A percentile compares a stretch with the other conserved stretches of the same genome.
These are phyloP conservation scores for Leucophenga montana DNA, from an alignment of 2,888 invertebrate species.

Conservation along the genomic window DNA sequence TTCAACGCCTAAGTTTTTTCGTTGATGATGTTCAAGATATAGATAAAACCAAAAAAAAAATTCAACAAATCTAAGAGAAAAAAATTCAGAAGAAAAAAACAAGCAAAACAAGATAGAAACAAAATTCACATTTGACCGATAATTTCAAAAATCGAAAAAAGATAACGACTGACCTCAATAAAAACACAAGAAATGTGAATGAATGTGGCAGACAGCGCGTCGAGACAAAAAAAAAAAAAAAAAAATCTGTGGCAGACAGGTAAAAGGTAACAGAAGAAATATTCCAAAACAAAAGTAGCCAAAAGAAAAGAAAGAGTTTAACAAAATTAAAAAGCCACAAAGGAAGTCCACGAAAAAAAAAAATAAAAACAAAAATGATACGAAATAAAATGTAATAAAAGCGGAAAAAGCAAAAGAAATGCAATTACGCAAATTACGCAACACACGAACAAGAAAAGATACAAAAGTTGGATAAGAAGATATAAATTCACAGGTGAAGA, in stretches of 20 bases:
- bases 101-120: not conserved
- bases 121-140: slow-evolving; percentile 8
- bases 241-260: not conserved
- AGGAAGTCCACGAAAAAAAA: not conserved
- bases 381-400: too few relatives aligned
- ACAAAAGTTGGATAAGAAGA: too few relatives aligned
- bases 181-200: too few relatives aligned
- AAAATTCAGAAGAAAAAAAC: not conserved
- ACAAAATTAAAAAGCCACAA: not conserved
- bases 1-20: too few relatives aligned
- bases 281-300: not conserved
- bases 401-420: not conserved
- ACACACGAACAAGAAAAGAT: not conserved
- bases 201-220: too few relatives aligned
- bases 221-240: too few relatives aligned
- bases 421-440: slow-evolving; percentile 13
- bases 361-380: too few relatives aligned
- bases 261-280: not conserved
- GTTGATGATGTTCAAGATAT: too few relatives aligned
- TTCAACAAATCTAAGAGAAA: too few relatives aligned
- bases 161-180: slow-evolving; percentile 2
- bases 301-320: not conserved
- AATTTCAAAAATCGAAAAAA: slow-evolving; percentile 1
- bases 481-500: too few relatives aligned
- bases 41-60: too few relatives aligned